Base-by-base conservation (phyloP, 1,140 invertebrate genomes). In the Plectus sambesii region DNA sequence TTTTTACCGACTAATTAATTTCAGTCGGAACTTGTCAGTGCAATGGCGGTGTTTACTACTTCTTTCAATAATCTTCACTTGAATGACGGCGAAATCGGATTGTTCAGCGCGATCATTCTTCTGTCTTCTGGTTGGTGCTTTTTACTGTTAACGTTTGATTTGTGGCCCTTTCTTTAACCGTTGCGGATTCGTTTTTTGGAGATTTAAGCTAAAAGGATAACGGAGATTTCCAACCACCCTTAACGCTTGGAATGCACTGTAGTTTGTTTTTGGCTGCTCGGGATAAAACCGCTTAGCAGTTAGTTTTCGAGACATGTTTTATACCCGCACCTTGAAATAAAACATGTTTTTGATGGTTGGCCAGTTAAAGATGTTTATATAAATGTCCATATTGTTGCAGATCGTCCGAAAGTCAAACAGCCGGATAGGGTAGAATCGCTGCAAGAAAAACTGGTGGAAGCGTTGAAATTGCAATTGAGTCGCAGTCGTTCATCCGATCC, bases 61-160 rank as follows among this genome's bases (percentile, higher is more conserved):
- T 64, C 61, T 27, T 69, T 76, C 51, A 85, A 84, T 59, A 77
- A 78, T 25, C 74, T 89, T 55, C 78, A 80, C 53, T 70, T 89
- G 55, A 83, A 82, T 58, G 89, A 93, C 59, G 82, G 85, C 5
- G 89, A 94, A 73, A 74, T 93, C 51, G 88, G 85, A 0, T 72
- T 94, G 20, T 87, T 87, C 70, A 84, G 83, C 4, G 85, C 82
- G 12, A 80, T 85, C 41, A 81, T 92, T 39, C 73, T 96, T 38
- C 74, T 89, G 38, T 82, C 81, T 39, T 79, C 85, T 41, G 83
- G 74, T 76, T 62, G 59, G 53, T 54, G 6, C n/a, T n/a, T n/a
- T n/a, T n/a, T n/a, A n/a, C n/a, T n/a, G n/a, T n/a, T 53, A n/a
- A 9, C 19, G 30, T 33, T 33, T 33, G 17, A 33, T 33, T 12